Conservation (phyloP, 1,140 invertebrate genomes). For the Hypothenemus hampei region DNA sequence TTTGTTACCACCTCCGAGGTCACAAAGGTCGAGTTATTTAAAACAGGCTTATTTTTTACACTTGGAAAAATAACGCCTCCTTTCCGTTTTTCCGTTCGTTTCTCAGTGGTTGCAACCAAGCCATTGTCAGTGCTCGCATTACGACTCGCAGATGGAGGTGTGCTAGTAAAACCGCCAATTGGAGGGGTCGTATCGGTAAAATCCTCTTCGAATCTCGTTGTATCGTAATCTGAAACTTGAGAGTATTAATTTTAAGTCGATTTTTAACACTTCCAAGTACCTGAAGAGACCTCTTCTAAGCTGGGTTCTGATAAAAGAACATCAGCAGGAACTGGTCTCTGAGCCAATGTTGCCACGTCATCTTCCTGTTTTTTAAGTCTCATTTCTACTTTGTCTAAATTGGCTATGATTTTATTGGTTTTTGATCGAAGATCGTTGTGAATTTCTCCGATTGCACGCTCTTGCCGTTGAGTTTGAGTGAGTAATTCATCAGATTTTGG, state of each 20-base stretch:
- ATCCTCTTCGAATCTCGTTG: conserved; percentile 44
- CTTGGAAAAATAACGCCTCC: conserved; percentile 83
- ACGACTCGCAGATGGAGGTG: conserved; percentile 6
- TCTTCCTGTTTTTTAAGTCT: conserved; percentile 77
- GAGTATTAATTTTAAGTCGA: not conserved
- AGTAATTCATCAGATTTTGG: conserved; percentile 80
- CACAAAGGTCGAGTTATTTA: conserved; percentile 74
- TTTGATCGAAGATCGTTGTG: conserved; percentile 75
- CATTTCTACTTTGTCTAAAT: conserved; percentile 78
- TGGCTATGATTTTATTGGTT: conserved; percentile 82
- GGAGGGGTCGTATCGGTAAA: conserved; percentile 42
- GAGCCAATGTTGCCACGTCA: conserved; percentile 66
- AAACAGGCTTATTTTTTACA: conserved; percentile 82
- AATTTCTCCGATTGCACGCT: conserved; percentile 80
- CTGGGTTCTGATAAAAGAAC: conserved; percentile 63
- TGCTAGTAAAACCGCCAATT: conserved; percentile 4
- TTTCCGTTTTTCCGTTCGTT: conserved; percentile 54
- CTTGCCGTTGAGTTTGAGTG: conserved; percentile 79
- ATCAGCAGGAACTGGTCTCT: conserved; percentile 66
- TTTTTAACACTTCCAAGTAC: not conserved
- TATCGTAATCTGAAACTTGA: conserved; percentile 57
- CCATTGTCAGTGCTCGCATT: conserved; percentile 36
- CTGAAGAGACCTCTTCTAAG: conserved; percentile 6
- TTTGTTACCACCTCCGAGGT: conserved; percentile 64
- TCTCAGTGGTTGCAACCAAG: conserved; percentile 47